Conservation (phyloP, 2,888 invertebrate genomes). For the Hirtodrosophila duncani region DNA sequence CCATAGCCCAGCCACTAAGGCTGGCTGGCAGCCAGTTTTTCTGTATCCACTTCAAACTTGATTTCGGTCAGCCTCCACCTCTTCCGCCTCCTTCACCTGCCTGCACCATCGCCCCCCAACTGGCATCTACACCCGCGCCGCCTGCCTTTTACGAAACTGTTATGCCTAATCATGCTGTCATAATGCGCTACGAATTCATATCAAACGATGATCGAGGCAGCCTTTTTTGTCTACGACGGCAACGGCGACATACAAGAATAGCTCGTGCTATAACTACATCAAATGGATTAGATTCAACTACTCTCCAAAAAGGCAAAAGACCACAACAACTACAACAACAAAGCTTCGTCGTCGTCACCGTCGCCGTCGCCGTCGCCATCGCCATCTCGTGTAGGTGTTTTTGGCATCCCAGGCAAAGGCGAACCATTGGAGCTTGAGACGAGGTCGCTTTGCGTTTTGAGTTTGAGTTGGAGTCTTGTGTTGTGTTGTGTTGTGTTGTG, state of each 20-base stretch:
- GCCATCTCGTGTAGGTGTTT: conserved; percentile 63
- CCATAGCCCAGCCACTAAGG: conserved; percentile 26
- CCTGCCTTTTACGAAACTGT: conserved; percentile 70
- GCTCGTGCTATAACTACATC: conserved; percentile 76
- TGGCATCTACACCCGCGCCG: conserved; percentile 56
- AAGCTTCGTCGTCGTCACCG: conserved; percentile 27
- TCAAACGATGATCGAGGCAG: conserved; percentile 74
- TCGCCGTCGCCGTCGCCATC: conserved; percentile 27
- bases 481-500: too few species aligned
- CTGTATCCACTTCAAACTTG: conserved; percentile 67
- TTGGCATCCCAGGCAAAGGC: conserved; percentile 55
- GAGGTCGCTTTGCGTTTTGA: too few species aligned
- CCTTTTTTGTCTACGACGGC: conserved; percentile 52
- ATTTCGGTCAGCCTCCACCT: conserved; percentile 56
- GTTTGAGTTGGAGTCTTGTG: too few species aligned
- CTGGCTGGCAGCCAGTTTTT: conserved; percentile 36
- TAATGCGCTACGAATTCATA: conserved; percentile 74
- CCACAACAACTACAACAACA: conserved; percentile 33
- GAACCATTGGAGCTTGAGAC: conserved; percentile 5
- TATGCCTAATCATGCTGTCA: conserved; percentile 78
- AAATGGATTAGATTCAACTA: conserved; percentile 75
- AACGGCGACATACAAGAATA: conserved; percentile 64
- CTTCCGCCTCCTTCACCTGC: too few species aligned
- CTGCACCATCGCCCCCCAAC: background rate
- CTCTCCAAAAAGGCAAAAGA: conserved; percentile 68